Base-by-base conservation (phyloP, 1,140 invertebrate genomes). In the Sitodiplosis mosellana region DNA sequence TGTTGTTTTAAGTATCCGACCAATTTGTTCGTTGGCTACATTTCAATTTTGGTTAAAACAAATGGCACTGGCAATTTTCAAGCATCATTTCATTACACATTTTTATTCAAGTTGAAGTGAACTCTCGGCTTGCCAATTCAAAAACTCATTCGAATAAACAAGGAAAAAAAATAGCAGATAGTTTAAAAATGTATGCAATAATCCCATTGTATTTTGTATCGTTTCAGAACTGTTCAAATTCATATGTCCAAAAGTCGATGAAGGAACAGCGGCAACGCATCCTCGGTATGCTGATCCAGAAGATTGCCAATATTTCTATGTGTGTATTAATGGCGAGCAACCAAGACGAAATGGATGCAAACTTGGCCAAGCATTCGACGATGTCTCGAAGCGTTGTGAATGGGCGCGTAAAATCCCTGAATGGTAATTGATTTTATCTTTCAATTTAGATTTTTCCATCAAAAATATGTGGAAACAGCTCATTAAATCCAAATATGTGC, bases 261-360 rank as follows among this genome's bases (percentile, higher is more conserved):
- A 80, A 46, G 72, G 71, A 0, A 71, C 76, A 38, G 83, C 74
- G 0, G 70, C 76, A 1, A 81, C 81, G 1, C 86, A 93, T 45
- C 86, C 87, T 0, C 72, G 87, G 1, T 90, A 88, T 57, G 74
- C 86, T 1, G 85, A 90, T 61, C 77, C 79, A n/a, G 82, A 85
- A 37, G 87, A 93, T 59, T 93, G 88, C 54, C 85, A 90, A 60
- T 90, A 75, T 68, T 91, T 91, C 67, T 92, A 88, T 62, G 86
- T 92, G 1, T 91, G 88, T 61, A 82, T 91, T 44, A 87, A 89
- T 55, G 86, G 85, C 1, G 76, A 84, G 55, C 73, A 77, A 17
- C 87, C 88, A 0, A 70, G 87, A 42, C 70, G 84, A 19, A 85
- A 78, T 50, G 87, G 87, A 1, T 93, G 89, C 67, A 86, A 85